phyloP scores from a whole-genome alignment of 2,888 invertebrate genomes.

The Conus canariensis region DNA sequence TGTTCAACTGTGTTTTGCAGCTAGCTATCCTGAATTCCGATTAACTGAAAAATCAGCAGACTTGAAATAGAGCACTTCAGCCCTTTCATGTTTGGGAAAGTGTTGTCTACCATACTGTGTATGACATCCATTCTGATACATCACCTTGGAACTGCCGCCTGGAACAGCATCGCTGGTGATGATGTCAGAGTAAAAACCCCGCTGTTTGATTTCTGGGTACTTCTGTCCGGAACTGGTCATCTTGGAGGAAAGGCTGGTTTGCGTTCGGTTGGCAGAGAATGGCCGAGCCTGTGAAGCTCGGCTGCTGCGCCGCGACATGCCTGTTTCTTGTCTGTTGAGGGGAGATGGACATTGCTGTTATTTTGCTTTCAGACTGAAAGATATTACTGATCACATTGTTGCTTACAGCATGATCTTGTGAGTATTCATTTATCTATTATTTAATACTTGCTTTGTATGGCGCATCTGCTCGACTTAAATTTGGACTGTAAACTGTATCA shows the following conservation, averaged over 20 bases:
- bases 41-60: no score
- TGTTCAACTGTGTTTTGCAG: no score
- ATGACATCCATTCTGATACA: no score
- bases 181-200: conserved; percentile 78
- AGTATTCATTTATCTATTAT: not conserved
- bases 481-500: no score
- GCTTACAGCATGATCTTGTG: no score
- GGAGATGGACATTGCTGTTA: not conserved
- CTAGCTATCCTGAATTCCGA: no score
- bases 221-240: not conserved
- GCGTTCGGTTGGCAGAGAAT: conserved; percentile 68
- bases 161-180: conserved; percentile 63
- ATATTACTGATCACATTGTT: no score
- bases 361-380: no score
- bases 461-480: not conserved
- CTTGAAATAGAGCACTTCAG: no score
- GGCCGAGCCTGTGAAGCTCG: conserved; percentile 64
- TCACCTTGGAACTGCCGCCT: conserved; percentile 30
- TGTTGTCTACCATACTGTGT: no score
- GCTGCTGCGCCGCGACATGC: conserved; percentile 32
- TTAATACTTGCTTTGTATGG: not conserved
- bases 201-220: conserved; percentile 77
- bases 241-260: conserved; percentile 2
- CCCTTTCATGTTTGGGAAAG: no score
- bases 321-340: not conserved